Conservation (phyloP, 2,888 invertebrate genomes). For the Cantharis flavilabris region DNA sequence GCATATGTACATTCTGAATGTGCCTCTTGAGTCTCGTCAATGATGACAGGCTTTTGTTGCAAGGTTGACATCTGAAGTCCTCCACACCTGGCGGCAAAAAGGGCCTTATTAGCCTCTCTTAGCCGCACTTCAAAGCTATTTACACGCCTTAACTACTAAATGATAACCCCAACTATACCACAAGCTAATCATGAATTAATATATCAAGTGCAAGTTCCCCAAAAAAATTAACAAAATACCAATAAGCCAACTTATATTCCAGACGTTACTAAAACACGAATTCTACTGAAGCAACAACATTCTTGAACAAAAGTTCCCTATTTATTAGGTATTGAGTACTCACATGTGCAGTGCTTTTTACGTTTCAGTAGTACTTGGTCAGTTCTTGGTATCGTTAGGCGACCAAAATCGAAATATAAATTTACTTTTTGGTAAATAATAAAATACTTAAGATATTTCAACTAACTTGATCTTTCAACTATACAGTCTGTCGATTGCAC, state of each 20-base stretch:
- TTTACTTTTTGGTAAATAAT: neutral
- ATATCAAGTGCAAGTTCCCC: neutral
- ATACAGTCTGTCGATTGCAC: neutral
- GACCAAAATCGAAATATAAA: neutral
- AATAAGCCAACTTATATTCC: conserved; percentile 5
- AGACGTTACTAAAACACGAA: neutral
- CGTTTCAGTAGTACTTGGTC: conserved; percentile 26
- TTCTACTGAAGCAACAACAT: neutral
- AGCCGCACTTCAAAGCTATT: conserved; percentile 41
- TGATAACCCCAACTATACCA: neutral
- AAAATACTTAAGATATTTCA: neutral
- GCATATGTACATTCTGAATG: conserved; percentile 91
- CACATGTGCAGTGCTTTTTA: conserved; percentile 2
- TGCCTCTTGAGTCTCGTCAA: conserved; percentile 87
- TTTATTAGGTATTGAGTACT: neutral
- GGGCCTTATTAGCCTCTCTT: conserved; percentile 48
- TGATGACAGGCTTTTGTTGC: conserved; percentile 88
- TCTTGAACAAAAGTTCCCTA: neutral
- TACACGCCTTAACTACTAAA: conserved; percentile 29
- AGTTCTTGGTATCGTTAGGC: conserved; percentile 18
- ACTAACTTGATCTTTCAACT: neutral
- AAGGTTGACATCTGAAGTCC: conserved; percentile 89
- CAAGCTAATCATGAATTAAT: neutral
- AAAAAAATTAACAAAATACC: neutral
- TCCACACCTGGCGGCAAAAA: conserved; percentile 74